phyloP scores from a whole-genome alignment of 2,113 vertebrate genomes.

The Pelusios castaneus region DNA sequence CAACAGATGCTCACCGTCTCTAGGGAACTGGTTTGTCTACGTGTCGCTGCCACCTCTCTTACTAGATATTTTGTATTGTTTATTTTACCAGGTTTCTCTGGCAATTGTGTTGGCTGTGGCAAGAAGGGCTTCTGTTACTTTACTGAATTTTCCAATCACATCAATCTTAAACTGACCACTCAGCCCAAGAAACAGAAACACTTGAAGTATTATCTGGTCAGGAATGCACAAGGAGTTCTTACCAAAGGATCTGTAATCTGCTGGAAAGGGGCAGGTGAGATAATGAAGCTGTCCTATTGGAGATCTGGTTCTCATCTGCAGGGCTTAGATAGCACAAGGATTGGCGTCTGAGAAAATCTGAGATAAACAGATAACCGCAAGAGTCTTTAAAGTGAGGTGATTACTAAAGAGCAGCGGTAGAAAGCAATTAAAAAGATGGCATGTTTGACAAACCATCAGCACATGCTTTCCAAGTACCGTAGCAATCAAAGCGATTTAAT shows the following conservation, averaged over 20 bases:
- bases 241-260: conserved; percentile 91
- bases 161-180: conserved; percentile 94
- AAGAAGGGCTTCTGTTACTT: conserved; percentile 98
- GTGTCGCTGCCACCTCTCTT: conserved; percentile 29
- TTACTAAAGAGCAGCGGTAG: conserved; percentile 50
- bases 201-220: conserved; percentile 92
- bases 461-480: background rate
- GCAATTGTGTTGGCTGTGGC: conserved; percentile 96
- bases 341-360: background rate
- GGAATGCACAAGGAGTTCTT: conserved; percentile 89
- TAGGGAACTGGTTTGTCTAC: background rate
- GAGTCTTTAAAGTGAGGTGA: conserved; percentile 33
- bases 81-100: conserved; percentile 88
- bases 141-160: conserved; percentile 97
- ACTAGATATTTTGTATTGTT: conserved; percentile 38
- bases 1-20: background rate
- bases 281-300: conserved; percentile 31
- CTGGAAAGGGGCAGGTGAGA: conserved; percentile 93
- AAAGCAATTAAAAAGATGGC: background rate
- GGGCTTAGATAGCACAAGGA: background rate
- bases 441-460: background rate
- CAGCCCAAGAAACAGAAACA: conserved; percentile 99
- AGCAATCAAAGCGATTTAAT: background rate
- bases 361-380: conserved; percentile 1
- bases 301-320: conserved; percentile 57